Conservation (phyloP, 2,797 vertebrate genomes). For the Pseudomugil gertrudae region DNA sequence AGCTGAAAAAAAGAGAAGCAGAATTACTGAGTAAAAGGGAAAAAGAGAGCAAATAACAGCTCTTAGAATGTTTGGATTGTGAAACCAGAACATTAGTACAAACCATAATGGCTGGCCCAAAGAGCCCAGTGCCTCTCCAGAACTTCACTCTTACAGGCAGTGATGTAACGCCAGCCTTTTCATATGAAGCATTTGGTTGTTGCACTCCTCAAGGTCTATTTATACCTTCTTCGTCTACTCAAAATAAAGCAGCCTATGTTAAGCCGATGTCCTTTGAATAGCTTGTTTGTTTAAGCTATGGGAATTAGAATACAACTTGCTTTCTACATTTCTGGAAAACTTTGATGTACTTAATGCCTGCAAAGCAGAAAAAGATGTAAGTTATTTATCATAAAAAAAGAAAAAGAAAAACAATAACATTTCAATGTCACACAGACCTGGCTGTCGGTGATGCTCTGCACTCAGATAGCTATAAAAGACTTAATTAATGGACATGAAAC, state of each 20-base stretch:
- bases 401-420: slow-evolving; percentile 31
- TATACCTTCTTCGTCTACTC: slow-evolving; percentile 82
- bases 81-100: slow-evolving; percentile 88
- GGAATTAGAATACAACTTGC: slow-evolving; percentile 61
- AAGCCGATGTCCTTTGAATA: slow-evolving; percentile 80
- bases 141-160: slow-evolving; percentile 81
- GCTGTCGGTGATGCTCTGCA: slow-evolving; percentile 39
- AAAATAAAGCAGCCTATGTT: slow-evolving; percentile 83
- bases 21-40: slow-evolving; percentile 81
- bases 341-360: slow-evolving; percentile 22
- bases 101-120: slow-evolving; percentile 85
- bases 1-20: slow-evolving; percentile 66
- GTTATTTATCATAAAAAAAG: slow-evolving; percentile 14
- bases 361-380: slow-evolving; percentile 50
- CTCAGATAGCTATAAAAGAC: slow-evolving; percentile 54
- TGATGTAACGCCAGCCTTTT: slow-evolving; percentile 86
- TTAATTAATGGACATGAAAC: slow-evolving; percentile 54
- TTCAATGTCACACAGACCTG: slow-evolving; percentile 22
- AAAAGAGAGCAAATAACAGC: slow-evolving; percentile 85
- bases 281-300: slow-evolving; percentile 76
- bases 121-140: slow-evolving; percentile 77
- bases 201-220: slow-evolving; percentile 83
- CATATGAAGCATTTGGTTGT: slow-evolving; percentile 85
- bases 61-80: slow-evolving; percentile 86
- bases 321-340: slow-evolving; percentile 45